Conservation (phyloP, 2,797 vertebrate genomes). For the Bradypus variegatus region DNA sequence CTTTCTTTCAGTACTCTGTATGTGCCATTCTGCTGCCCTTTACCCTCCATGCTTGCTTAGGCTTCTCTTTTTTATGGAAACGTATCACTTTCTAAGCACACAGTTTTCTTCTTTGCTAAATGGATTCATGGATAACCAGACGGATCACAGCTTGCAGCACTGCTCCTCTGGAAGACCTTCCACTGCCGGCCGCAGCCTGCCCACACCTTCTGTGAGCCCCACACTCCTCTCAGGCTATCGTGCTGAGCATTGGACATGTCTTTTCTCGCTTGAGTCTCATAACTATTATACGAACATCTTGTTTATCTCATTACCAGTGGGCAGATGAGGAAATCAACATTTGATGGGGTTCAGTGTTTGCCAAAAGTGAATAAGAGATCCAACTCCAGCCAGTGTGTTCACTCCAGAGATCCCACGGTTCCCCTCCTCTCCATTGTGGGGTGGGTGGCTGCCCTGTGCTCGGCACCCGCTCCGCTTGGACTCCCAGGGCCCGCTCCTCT, state of each 20-base stretch:
- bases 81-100: neutral
- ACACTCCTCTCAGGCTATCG: neutral
- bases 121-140: neutral
- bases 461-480: neutral
- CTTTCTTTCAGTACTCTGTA: no score
- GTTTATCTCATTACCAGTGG: rapidly evolving
- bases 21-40: no score
- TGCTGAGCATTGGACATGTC: neutral
- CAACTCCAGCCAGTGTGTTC: no score
- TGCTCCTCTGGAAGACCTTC: rapidly evolving
- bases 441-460: no score
- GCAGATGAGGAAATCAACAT: neutral
- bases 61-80: neutral
- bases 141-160: no score
- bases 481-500: no score
- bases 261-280: neutral
- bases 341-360: neutral
- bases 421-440: no score
- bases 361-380: neutral
- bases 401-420: no score
- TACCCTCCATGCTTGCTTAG: no score
- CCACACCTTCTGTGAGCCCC: no score
- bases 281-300: neutral
- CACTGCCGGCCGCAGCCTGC: neutral
- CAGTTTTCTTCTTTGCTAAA: neutral